Percentiles rank a stretch among this genome's conserved stretches.
phyloP scores from a whole-genome alignment of 2,888 invertebrate species.

The Pristionchus arcanus region DNA sequence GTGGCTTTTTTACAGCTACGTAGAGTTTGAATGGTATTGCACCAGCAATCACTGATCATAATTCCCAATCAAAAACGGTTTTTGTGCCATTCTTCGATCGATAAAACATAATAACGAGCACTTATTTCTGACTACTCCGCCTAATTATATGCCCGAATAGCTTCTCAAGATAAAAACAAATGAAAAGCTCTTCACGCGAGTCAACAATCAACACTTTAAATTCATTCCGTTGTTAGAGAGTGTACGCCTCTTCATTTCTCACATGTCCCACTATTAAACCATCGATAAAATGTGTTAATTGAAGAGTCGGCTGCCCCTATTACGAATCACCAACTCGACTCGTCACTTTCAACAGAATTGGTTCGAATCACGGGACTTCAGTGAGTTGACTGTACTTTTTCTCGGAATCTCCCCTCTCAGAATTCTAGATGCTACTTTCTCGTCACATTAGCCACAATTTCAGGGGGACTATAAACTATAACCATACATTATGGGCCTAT shows the following conservation, averaged over 20 bases:
- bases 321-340: not conserved
- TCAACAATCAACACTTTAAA: not conserved
- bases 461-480: not conserved
- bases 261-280: not conserved
- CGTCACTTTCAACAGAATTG: not conserved
- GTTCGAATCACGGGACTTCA: not conserved
- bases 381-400: not conserved
- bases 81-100: not conserved
- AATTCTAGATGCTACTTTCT: no score
- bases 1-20: no score
- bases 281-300: no score
- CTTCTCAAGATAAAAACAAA: not conserved
- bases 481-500: no score
- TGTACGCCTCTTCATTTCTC: no score
- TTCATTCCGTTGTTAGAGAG: no score
- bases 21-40: not conserved
- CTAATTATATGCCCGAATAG: not conserved
- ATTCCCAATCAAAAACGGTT: no score
- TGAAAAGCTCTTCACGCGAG: not conserved
- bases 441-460: not conserved
- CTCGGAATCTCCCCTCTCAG: not conserved
- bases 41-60: not conserved
- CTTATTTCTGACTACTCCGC: not conserved
- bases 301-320: not conserved
- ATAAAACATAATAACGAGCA: not conserved